These are phyloP conservation scores for Serrognathus titanus DNA, from an alignment of 2,888 invertebrate genomes.

Conservation along the genomic window DNA sequence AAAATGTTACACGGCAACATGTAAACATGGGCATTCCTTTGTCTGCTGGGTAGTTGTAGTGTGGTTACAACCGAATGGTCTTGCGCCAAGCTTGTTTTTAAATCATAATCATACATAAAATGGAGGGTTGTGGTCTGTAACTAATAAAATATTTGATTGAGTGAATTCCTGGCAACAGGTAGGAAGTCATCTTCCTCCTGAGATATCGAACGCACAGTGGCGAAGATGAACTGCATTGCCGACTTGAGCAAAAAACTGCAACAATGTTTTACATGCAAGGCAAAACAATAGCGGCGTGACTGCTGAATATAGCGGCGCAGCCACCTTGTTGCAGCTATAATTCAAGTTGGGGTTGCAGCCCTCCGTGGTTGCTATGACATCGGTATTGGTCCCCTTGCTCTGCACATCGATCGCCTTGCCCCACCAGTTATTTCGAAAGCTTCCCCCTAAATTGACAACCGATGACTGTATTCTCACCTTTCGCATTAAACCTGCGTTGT, in stretches of 20 bases:
- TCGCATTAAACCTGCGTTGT: background rate
- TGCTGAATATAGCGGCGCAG: slow-evolving; percentile 34
- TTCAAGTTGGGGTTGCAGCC: slow-evolving; percentile 54
- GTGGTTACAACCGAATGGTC: too few relatives aligned
- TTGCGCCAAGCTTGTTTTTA: too few relatives aligned
- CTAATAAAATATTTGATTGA: too few relatives aligned
- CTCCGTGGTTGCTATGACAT: slow-evolving; percentile 51
- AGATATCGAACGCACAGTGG: slow-evolving; percentile 8
- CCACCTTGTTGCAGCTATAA: slow-evolving; percentile 48
- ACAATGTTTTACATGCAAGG: slow-evolving; percentile 25
- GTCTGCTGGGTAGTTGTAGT: too few relatives aligned
- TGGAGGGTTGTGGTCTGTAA: too few relatives aligned
- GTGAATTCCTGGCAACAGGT: slow-evolving; percentile 34
- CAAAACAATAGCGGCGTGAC: slow-evolving; percentile 21
- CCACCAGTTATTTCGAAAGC: slow-evolving; percentile 50
- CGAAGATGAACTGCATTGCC: slow-evolving; percentile 8
- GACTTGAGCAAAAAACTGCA: slow-evolving; percentile 12
- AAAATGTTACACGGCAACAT: too few relatives aligned
- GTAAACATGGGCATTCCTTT: too few relatives aligned
- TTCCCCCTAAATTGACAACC: slow-evolving; percentile 48
- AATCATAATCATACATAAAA: too few relatives aligned
- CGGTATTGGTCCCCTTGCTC: slow-evolving; percentile 45
- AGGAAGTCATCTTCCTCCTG: slow-evolving; percentile 15
- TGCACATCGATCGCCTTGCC: slow-evolving; percentile 49
- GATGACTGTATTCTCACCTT: slow-evolving; percentile 25